phyloP scores from a whole-genome alignment of 2,113 vertebrate species.

The Mus pahari region DNA sequence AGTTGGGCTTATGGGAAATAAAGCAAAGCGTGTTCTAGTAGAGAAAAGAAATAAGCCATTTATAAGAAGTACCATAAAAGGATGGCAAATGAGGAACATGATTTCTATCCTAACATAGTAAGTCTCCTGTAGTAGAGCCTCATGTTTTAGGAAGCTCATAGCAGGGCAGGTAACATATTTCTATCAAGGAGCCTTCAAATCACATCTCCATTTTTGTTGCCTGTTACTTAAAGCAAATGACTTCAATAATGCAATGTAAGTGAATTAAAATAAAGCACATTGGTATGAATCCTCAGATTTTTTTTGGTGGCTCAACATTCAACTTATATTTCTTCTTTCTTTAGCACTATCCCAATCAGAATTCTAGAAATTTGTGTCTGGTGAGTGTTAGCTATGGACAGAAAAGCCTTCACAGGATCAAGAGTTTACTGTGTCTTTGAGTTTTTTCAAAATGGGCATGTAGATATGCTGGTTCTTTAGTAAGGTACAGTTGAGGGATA shows the following conservation, averaged over 20 bases:
- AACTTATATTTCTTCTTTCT: background rate
- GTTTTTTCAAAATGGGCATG: background rate
- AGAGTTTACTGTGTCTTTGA: background rate
- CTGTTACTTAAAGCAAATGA: background rate
- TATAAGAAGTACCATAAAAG: background rate
- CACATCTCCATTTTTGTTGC: background rate
- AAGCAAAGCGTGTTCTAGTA: conserved; percentile 8
- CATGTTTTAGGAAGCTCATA: background rate
- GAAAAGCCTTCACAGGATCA: conserved; percentile 5
- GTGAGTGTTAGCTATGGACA: background rate
- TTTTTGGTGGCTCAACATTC: background rate
- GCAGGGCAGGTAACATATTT: conserved; percentile 18
- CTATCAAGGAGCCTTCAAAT: conserved; percentile 12
- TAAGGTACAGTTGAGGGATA: conserved; percentile 43
- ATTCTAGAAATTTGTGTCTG: background rate
- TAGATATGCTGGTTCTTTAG: background rate
- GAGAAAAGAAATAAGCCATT: conserved; percentile 39
- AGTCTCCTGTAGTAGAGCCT: conserved; percentile 3
- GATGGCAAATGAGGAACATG: background rate
- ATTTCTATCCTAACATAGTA: conserved; percentile 20
- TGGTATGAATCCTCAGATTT: background rate
- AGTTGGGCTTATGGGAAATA: background rate
- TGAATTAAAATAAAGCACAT: background rate
- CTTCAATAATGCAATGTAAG: conserved; percentile 33
- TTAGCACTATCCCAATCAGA: background rate